Base-by-base conservation (phyloP, 2,113 vertebrate genomes). In the Tragulus kanchil region DNA sequence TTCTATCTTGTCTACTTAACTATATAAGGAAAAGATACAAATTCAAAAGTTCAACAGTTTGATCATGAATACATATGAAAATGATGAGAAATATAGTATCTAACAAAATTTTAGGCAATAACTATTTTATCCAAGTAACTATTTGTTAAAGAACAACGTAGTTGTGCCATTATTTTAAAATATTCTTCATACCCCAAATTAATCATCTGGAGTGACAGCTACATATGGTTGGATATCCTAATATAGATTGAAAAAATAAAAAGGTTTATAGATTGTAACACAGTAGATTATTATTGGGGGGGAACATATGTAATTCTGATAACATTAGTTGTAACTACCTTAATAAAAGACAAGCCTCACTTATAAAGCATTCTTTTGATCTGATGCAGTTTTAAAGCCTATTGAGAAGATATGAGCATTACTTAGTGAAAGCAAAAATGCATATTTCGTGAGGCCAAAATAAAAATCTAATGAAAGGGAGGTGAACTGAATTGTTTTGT, bases 21-120 rank as follows among this genome's bases (percentile, higher is more conserved):
- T 25, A 75, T 19, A 71, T 25, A 52, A 89, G 59, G 71, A 94
- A 87, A 95, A 73, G 50, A 82, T 75, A 1, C 28, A 69, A 54
- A 77, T 52, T 71, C 28, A 93, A 92, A 92, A 94, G 58, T 31
- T 92, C 71, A 94, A 88, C 42, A 87, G 28, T 84, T 69, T 93
- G 21, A 23, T 79, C 56, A 96, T 69, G 67, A 93, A 75, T 89
- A 79, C 50, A 81, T 25, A 79, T 88, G 19, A 93, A 94, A 82
- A 75, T 62, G 14, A 67, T 56, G 58, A 69, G 58, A 84, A 85
- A 75, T 61, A 61, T 52, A 90, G 42, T 75, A 28, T 65, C 14
- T 85, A 67, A 82, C 12, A 96, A 61, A 90, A 59, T 67, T 75
- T 89, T 48, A 59, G 42, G 21, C 54, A 86, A 93, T 78, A 64